These are phyloP conservation scores for Sceloporus undulatus DNA, from an alignment of 2,113 vertebrate species.

Conservation along the genomic window DNA sequence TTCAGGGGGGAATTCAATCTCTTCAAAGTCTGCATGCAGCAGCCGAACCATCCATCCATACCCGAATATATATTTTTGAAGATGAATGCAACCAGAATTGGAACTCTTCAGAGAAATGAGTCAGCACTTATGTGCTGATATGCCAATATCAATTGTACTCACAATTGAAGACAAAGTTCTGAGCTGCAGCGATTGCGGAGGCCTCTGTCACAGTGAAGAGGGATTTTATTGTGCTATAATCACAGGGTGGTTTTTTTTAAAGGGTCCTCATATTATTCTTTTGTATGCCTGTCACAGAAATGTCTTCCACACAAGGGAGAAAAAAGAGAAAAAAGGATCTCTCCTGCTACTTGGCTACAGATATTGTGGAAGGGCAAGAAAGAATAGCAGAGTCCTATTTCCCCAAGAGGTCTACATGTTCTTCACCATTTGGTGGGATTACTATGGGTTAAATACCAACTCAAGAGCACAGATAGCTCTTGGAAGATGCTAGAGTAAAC, in stretches of 20 bases:
- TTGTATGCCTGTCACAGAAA: slow-evolving; percentile 20
- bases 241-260: neutral
- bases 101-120: slow-evolving; percentile 51
- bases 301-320: slow-evolving; percentile 19
- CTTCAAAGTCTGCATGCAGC: slow-evolving; percentile 70
- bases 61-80: slow-evolving; percentile 53
- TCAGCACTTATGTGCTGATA: slow-evolving; percentile 50
- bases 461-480: neutral
- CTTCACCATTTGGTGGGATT: neutral
- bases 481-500: neutral
- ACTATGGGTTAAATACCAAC: too few relatives aligned
- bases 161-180: slow-evolving; percentile 50
- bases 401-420: neutral
- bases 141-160: slow-evolving; percentile 53
- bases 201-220: slow-evolving; percentile 29
- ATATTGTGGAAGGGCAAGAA: neutral
- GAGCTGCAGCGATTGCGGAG: slow-evolving; percentile 39
- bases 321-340: slow-evolving; percentile 20
- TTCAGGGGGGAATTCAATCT: slow-evolving; percentile 69
- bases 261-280: neutral
- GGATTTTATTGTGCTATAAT: slow-evolving; percentile 28
- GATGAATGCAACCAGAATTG: slow-evolving; percentile 40
- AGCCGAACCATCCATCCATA: slow-evolving; percentile 66
- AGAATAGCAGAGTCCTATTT: neutral
- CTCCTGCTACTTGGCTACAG: slow-evolving; percentile 12